Conservation (phyloP, 2,113 vertebrate genomes). For the Vulpes ferrilata region DNA sequence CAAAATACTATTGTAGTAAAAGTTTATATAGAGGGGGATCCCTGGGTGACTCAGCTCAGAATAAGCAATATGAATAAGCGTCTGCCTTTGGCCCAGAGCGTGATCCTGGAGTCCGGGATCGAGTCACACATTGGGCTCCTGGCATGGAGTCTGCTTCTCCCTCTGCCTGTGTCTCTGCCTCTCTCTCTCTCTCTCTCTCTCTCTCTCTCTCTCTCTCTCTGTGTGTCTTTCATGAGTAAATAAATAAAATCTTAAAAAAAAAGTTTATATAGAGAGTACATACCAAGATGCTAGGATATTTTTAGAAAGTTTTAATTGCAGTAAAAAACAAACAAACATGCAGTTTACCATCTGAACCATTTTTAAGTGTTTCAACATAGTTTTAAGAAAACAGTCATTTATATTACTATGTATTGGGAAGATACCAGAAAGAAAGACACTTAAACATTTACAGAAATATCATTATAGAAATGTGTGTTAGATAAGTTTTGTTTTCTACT, state of each 20-base stretch:
- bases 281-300: not conserved
- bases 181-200: too few relatives aligned
- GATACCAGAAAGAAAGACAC: not conserved
- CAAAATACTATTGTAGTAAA: not conserved
- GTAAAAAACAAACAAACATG: not conserved
- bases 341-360: not conserved
- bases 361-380: not conserved
- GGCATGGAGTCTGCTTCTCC: too few relatives aligned
- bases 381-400: conserved; percentile 21
- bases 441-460: not conserved
- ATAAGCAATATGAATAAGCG: too few relatives aligned
- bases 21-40: too few relatives aligned
- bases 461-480: not conserved
- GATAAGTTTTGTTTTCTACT: not conserved
- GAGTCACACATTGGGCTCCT: too few relatives aligned
- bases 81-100: too few relatives aligned
- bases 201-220: too few relatives aligned
- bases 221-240: too few relatives aligned
- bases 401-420: not conserved
- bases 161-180: too few relatives aligned
- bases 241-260: too few relatives aligned
- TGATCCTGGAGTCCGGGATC: too few relatives aligned
- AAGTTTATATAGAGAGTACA: not conserved
- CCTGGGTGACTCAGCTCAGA: too few relatives aligned
- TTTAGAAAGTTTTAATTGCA: not conserved